These are phyloP conservation scores for Hemicordylus capensis DNA, from an alignment of 2,113 vertebrate species.

Conservation along the genomic window DNA sequence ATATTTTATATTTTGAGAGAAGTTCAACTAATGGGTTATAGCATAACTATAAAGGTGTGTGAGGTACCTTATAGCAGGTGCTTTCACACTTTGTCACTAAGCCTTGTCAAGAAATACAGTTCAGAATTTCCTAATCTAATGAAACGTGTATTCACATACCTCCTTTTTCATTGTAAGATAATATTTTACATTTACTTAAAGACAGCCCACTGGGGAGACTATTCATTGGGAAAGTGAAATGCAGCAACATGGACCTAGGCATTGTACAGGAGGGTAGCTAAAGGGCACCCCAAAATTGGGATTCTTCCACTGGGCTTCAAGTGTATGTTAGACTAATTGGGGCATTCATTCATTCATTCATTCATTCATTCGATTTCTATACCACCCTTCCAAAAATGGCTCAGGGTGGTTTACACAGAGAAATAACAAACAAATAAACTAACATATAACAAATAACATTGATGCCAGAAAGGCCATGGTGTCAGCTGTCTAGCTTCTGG, in stretches of 20 bases:
- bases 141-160: not conserved
- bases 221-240: not conserved
- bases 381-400: too few species aligned
- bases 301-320: not conserved
- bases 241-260: not conserved
- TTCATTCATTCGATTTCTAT: too few species aligned
- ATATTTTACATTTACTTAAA: not conserved
- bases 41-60: not conserved
- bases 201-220: too few species aligned
- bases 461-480: too few species aligned
- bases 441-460: too few species aligned
- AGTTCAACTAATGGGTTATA: not conserved
- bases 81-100: not conserved
- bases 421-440: too few species aligned
- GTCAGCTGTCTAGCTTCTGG: too few species aligned
- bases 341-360: too few species aligned
- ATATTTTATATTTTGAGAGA: not conserved
- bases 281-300: not conserved
- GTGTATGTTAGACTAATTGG: too few species aligned
- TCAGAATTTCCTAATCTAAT: not conserved
- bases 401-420: too few species aligned
- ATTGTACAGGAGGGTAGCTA: not conserved
- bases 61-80: not conserved
- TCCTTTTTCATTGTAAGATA: too few species aligned
- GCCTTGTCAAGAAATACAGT: not conserved